Evolutionary conservation across 2,797 vertebrate genomes (phyloP).

Genomic region (Triplophysa yarkandensis): DNA sequence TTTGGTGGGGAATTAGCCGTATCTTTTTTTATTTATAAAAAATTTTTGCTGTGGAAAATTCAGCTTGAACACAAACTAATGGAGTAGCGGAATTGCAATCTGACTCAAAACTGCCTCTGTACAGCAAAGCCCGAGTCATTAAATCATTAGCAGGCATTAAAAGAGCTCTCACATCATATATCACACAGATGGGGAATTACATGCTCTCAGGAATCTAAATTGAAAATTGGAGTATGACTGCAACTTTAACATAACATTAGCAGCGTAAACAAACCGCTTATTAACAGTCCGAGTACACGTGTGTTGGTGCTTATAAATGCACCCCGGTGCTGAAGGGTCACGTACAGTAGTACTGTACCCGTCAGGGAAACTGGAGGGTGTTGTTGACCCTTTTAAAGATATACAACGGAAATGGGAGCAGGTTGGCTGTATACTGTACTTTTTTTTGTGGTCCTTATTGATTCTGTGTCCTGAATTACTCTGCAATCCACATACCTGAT

Average conservation of each 20-base stretch:
- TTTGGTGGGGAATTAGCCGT: slow-evolving; percentile 49
- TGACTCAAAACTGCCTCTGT: slow-evolving; percentile 41
- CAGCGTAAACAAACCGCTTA: slow-evolving; percentile 24
- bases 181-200: slow-evolving; percentile 34
- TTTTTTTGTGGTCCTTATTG: slow-evolving; percentile 17
- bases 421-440: background rate
- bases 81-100: slow-evolving; percentile 64
- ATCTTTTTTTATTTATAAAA: slow-evolving; percentile 13
- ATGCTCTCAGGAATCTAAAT: slow-evolving; percentile 29
- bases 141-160: slow-evolving; percentile 65
- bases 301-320: background rate
- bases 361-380: background rate
- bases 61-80: slow-evolving; percentile 50
- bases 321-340: background rate
- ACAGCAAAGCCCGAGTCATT: slow-evolving; percentile 61
- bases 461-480: slow-evolving; percentile 25
- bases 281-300: background rate
- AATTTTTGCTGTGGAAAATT: slow-evolving; percentile 48
- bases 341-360: no score
- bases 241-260: slow-evolving; percentile 19
- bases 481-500: slow-evolving; percentile 10
- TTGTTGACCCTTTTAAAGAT: slow-evolving; percentile 14
- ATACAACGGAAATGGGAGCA: background rate
- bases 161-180: slow-evolving; percentile 41
- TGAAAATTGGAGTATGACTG: slow-evolving; percentile 23